phyloP scores from a whole-genome alignment of 2,113 vertebrate genomes.

The Menura novaehollandiae region DNA sequence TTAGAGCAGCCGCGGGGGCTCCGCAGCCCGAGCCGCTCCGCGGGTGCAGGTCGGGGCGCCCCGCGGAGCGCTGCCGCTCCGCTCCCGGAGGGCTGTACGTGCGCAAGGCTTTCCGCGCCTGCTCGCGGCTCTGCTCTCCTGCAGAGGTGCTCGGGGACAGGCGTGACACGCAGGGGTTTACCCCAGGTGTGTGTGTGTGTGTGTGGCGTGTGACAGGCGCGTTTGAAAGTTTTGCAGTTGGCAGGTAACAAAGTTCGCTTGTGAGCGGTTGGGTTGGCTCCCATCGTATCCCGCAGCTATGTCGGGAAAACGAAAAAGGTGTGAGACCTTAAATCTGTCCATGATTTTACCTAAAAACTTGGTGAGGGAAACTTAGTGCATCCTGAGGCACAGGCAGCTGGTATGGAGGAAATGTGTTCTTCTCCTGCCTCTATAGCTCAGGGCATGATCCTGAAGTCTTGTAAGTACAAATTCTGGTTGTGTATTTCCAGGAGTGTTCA shows the following conservation, averaged over 20 bases:
- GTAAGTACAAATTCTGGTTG: not conserved
- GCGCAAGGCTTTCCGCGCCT: fast-evolving
- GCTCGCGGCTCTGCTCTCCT: not conserved
- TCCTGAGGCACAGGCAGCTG: not conserved
- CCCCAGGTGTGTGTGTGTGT: not conserved
- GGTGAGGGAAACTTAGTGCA: not conserved
- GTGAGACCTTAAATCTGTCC: not conserved
- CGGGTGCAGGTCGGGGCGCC: not conserved
- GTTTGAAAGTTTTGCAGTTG: not conserved
- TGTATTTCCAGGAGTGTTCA: not conserved
- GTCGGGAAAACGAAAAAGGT: not conserved
- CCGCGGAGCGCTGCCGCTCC: not conserved
- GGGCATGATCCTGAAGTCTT: not conserved
- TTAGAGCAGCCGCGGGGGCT: fast-evolving
- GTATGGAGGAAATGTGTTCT: fast-evolving
- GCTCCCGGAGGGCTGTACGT: fast-evolving
- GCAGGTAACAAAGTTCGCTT: fast-evolving
- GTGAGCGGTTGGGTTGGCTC: not conserved
- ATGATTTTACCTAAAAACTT: not conserved
- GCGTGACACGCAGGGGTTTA: fast-evolving
- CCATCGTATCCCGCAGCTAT: fast-evolving
- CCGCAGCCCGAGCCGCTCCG: not conserved
- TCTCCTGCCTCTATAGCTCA: not conserved
- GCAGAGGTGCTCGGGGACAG: not conserved
- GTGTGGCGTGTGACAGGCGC: not conserved